A percentile compares a stretch with the other conserved stretches of the same genome.
Conservation (phyloP, 2,113 vertebrate species). For the Procavia capensis region DNA sequence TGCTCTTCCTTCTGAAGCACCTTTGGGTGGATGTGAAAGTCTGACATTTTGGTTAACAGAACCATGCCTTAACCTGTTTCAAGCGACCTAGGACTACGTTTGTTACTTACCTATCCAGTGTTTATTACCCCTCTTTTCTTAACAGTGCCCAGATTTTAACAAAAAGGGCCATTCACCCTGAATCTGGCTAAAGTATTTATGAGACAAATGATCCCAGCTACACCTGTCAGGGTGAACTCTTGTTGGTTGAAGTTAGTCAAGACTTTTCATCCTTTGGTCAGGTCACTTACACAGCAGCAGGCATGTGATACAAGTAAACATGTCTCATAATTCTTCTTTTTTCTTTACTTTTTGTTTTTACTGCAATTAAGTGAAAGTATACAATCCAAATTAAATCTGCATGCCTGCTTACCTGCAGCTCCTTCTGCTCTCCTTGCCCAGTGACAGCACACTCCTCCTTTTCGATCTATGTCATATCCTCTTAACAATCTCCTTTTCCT, state of each 20-base stretch:
- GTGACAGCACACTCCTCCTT: too few relatives aligned
- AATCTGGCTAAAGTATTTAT: not conserved
- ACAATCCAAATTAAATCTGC: too few relatives aligned
- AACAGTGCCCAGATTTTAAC: not conserved
- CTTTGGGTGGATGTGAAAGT: not conserved
- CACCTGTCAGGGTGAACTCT: not conserved
- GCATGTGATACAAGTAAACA: not conserved
- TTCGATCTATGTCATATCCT: too few relatives aligned
- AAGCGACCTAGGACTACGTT: not conserved
- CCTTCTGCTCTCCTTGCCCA: too few relatives aligned
- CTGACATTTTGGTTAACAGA: not conserved
- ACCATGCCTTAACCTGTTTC: not conserved
- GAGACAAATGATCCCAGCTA: not conserved
- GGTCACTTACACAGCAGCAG: too few relatives aligned
- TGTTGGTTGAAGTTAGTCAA: not conserved
- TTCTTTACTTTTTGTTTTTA: too few relatives aligned
- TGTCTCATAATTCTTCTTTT: too few relatives aligned
- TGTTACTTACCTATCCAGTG: not conserved
- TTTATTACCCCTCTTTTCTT: not conserved
- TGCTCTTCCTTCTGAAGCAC: not conserved
- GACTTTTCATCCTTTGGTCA: not conserved
- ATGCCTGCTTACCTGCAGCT: too few relatives aligned
- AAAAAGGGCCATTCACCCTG: not conserved
- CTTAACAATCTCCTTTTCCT: too few relatives aligned
- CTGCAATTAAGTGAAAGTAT: too few relatives aligned